phyloP scores from a whole-genome alignment of 1,140 invertebrate genomes.

The Lethrus apterus region DNA sequence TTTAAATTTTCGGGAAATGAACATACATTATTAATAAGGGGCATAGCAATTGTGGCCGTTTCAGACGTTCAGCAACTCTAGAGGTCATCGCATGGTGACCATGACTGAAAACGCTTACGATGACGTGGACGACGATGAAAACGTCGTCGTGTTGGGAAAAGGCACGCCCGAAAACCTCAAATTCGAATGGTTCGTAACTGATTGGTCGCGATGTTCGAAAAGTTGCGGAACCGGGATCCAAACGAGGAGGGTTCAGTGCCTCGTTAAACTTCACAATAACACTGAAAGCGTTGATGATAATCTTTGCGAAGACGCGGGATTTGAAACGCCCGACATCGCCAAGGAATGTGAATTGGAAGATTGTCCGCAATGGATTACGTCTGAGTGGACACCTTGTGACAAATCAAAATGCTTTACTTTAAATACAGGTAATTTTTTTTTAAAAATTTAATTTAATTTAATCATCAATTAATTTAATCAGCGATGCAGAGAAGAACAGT shows the following conservation, averaged over 20 bases:
- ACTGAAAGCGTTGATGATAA: constrained; percentile 54
- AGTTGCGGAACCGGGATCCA: constrained; percentile 70
- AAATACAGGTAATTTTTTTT: constrained; percentile 53
- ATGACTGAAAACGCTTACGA: constrained; percentile 24
- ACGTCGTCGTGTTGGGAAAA: constrained; percentile 41
- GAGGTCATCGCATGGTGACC: constrained; percentile 47
- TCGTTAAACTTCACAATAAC: constrained; percentile 50
- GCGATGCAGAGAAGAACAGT: constrained; percentile 70
- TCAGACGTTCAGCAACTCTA: constrained; percentile 58
- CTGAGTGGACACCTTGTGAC: constrained; percentile 64
- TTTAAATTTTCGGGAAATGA: background rate
- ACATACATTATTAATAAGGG: constrained; percentile 31
- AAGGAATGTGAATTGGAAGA: constrained; percentile 60
- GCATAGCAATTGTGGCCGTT: constrained; percentile 63
- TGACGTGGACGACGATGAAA: constrained; percentile 18
- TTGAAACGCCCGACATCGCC: constrained; percentile 55
- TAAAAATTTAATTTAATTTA: constrained; percentile 10
- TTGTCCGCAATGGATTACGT: constrained; percentile 65
- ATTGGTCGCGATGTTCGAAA: constrained; percentile 82
- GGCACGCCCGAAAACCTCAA: constrained; percentile 47
- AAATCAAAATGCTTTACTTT: constrained; percentile 66
- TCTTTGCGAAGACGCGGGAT: constrained; percentile 62
- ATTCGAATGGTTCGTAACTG: constrained; percentile 72
- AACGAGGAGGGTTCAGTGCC: constrained; percentile 63
- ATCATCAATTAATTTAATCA: constrained; percentile 32